Evolutionary conservation across 2,888 invertebrate genomes (phyloP), one percentile per base, ranked within the genome.

Genomic region (Tachina grossa): DNA sequence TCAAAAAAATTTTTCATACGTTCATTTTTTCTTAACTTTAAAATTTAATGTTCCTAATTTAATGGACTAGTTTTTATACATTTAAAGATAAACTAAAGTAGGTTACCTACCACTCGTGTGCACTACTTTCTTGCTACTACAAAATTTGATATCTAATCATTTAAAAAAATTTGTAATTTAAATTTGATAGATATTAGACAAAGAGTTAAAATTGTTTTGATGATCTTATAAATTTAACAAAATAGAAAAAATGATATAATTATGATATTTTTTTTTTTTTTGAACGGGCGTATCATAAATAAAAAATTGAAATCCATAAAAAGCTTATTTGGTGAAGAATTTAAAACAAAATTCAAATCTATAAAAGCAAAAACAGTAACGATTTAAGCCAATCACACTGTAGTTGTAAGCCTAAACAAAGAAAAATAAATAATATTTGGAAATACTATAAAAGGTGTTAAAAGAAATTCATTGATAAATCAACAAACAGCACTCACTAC

Each of bases 381-480:
- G 51, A 59, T 61, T 51, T 65, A 53, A 51, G 22, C 6, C 45
- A 75, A 75, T 9, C 19, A 19, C 51, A 19, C 53, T 45, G 16
- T 43, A 8, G 9, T 65, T 43, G 14, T 10, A 55, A 41, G 5
- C 39, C 8, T 19, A 75, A 43, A 53, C 14, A 11, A 19, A 51
- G 31, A 68, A 16, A 75, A 63, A 19, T 45, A 43, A 57, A 83
- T 63, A 19, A 39, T 39, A 71, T 82, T 63, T 75, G 1, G n/a
- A 47, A 71, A 75, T 57, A 16, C 80, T 72, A 66, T 63, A 84
- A 80, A 80, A 72, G 80, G 80, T 72, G 76, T 76, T 65, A 74
- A 84, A 84, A 80, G 61, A 75, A 80, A 80, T 84, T 84, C 83
- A 84, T 84, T 84, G 68, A 78, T 77, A 59, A 83, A 72, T 61